Base-by-base conservation (phyloP, 2,113 vertebrate species). In the Onychostruthus taczanowskii region DNA sequence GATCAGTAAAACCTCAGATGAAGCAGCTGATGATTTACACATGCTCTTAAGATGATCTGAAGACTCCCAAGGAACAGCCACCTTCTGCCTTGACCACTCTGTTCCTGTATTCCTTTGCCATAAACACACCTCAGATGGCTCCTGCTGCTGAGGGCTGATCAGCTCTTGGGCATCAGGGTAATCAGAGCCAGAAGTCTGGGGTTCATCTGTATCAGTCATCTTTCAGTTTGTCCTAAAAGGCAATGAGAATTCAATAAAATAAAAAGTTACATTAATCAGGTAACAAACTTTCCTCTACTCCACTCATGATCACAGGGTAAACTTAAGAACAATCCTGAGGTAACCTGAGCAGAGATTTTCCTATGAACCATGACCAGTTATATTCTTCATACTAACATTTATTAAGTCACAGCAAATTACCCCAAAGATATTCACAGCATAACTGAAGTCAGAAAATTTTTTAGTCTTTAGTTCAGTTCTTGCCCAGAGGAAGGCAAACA, bases 161-260 rank as follows among this genome's bases (percentile, higher is more conserved):
- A 89, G 35, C 27, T 90, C 81, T 31, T 85, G 89, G 24, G 19
- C 47, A 61, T 49, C 79, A 43, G 19, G 0, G 52, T 43, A 43
- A 52, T 74, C 46, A 7, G 66, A 85, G 28, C 4, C 49, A 69
- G 83, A 92, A 68, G 27, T 2, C 58, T 70, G 55, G 7, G 20
- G 10, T 19, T 92, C 90, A 85, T 67, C 82, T 31, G 15, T 22
- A 68, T 96, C 95, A 49, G 24, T 73, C 92, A 97, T 93, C 21
- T 64, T 91, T 83, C 26, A 53, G 10, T 67, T 62, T 63, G 31
- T 10, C n/a, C 83, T 97, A 69, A 83, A 80, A 78, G 46, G 4
- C n/a, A 76, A 41, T 3, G 5, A 59, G 3, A 76, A 80, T 18
- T 56, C 10, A 75, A 63, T 16, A 62, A 49, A 63, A 11, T 30